Base-by-base conservation (phyloP, 2,797 vertebrate species). In the Philypnodon macrostomus region DNA sequence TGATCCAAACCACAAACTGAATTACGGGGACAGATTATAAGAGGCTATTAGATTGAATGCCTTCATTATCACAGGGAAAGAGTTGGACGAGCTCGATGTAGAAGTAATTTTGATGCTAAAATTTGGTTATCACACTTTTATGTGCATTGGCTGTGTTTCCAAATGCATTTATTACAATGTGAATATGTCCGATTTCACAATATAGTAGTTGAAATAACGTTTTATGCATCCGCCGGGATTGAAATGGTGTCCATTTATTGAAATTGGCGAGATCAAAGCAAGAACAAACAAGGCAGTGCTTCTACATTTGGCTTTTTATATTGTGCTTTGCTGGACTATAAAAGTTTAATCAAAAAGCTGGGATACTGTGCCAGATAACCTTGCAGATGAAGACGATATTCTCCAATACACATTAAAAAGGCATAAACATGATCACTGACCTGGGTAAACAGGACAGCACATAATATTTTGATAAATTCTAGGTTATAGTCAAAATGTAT, bases 1-100 rank as follows among this genome's bases (percentile, higher is more conserved):
- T 58, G 18, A 58, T 63, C 44, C 32, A 52, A 40, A 53, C 58
- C 44, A 53, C 59, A 42, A 63, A 68, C 50, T 30, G 30, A 54
- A 52, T 58, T 53, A 32, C 17, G 24, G 18, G 9, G 27, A 9
- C 44, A 57, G 52, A 58, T 47, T 45, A 33, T 18, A 17, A 50
- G 37, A 56, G 14, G 26, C n/a, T 6, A 62, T 61, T 35, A 49
- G 48, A 68, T 70, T 23, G 48, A 40, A 63, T 54, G 27, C 24
- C 17, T 38, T 69, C 13, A 44, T 70, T 42, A 63, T 45, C 21
- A 31, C 19, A 7, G 17, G 11, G 18, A 47, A 55, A 45, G 9
- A 14, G 36, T 53, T 27, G 9, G 23, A 30, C 37, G 53, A 38
- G 37, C 32, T 36, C 17, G 8, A 45, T 11, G 15, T 39, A 34